Percentiles rank a stretch among this genome's conserved stretches.
Evolutionary conservation across 1,140 invertebrate genomes (phyloP).

Genomic region (Drosophila bocqueti): DNA sequence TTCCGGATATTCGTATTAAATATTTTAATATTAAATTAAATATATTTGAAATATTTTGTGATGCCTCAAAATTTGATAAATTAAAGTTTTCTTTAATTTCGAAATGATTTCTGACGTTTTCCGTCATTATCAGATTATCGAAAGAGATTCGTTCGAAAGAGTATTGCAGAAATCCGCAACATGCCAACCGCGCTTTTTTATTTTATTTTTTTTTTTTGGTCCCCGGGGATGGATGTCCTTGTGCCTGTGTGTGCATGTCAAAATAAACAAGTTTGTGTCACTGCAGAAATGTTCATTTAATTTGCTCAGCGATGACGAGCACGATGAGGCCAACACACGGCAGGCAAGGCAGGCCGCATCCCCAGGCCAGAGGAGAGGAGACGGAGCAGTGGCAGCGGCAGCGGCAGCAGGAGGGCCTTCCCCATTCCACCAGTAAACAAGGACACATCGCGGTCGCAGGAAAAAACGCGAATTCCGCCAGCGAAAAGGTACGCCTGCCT

Average conservation of each 20-base stretch:
- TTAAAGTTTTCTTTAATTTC: too few relatives aligned
- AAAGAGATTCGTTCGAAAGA: conserved; percentile 11
- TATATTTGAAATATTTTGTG: too few relatives aligned
- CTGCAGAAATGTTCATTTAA: conserved; percentile 83
- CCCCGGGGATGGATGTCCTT: conserved; percentile 27
- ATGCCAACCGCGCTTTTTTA: conserved; percentile 1
- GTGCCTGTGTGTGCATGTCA: conserved; percentile 72
- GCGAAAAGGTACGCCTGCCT: conserved; percentile 38
- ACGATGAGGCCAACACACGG: conserved; percentile 42
- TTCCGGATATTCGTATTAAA: too few relatives aligned
- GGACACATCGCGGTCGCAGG: conserved; percentile 48
- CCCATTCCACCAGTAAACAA: conserved; percentile 23
- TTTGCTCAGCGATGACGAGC: conserved; percentile 66
- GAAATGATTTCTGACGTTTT: too few relatives aligned
- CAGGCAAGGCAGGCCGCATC: conserved; percentile 15
- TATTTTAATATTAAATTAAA: too few relatives aligned
- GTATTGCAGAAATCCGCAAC: conserved; percentile 23
- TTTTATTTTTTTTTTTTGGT: not conserved
- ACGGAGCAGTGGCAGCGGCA: not conserved
- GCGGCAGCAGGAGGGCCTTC: not conserved
- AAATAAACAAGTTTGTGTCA: conserved; percentile 84
- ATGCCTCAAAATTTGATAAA: too few relatives aligned
- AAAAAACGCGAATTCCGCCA: conserved; percentile 49
- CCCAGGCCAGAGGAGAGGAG: conserved; percentile 8
- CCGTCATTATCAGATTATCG: too few relatives aligned